Percentiles rank a stretch among this genome's conserved stretches.
phyloP scores from a whole-genome alignment of 2,113 vertebrate genomes.

The Rutilus rutilus region DNA sequence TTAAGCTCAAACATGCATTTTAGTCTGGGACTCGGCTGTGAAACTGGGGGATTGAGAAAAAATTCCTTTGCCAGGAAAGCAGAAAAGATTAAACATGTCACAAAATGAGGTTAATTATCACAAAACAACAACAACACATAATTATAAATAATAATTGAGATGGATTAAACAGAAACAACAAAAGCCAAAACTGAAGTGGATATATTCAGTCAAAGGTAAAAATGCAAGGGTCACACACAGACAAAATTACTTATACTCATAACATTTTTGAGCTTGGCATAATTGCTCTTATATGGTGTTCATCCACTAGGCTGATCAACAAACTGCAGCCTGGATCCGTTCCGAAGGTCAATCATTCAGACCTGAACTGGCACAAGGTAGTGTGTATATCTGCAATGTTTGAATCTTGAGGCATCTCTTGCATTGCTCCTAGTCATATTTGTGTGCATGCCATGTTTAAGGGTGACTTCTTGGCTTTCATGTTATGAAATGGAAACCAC shows the following conservation, averaged over 20 bases:
- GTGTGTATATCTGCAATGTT: not conserved
- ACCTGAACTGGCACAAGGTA: slow-evolving; percentile 94
- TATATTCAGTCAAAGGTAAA: not conserved
- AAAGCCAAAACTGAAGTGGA: not conserved
- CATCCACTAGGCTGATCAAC: slow-evolving; percentile 85
- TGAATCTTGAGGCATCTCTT: not conserved
- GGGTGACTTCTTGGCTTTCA: not conserved
- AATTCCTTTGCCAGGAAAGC: too few relatives aligned
- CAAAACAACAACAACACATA: not conserved
- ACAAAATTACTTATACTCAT: too few relatives aligned
- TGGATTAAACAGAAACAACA: not conserved
- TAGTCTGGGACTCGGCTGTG: too few relatives aligned
- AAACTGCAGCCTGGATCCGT: slow-evolving; percentile 89
- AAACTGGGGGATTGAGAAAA: too few relatives aligned
- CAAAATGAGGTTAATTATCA: not conserved
- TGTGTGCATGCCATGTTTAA: not conserved
- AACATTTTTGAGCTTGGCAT: not conserved
- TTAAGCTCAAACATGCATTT: too few relatives aligned
- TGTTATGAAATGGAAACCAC: not conserved
- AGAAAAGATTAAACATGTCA: too few relatives aligned
- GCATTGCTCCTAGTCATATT: not conserved
- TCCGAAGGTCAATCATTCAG: slow-evolving; percentile 84
- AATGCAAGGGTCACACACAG: not conserved
- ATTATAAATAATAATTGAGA: not conserved
- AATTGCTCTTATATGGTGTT: slow-evolving; percentile 23